These are phyloP conservation scores for Tuberolachnus salignus DNA, from an alignment of 2,888 invertebrate genomes.

Conservation along the genomic window DNA sequence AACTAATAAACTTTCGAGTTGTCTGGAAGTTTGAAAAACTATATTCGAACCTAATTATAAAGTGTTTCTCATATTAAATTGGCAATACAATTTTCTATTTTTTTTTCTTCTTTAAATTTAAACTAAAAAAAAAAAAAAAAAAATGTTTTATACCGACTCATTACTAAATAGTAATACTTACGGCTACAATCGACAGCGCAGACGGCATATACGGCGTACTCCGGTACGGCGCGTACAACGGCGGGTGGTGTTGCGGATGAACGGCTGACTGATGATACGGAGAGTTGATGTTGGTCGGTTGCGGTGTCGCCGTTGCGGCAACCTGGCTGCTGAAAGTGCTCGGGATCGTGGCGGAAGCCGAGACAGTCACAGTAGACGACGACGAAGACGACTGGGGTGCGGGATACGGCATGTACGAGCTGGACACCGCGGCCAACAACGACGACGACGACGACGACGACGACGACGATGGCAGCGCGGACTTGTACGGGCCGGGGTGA, in stretches of 20 bases:
- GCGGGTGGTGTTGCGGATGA: conserved; percentile 64
- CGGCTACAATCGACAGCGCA: conserved; percentile 61
- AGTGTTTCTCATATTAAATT: not conserved
- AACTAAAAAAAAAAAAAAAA: not conserved
- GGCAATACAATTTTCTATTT: not conserved
- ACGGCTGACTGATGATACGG: conserved; percentile 58
- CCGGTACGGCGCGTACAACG: conserved; percentile 79
- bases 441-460: conserved; percentile 24
- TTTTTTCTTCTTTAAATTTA: too few species aligned
- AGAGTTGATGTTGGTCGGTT: conserved; percentile 53
- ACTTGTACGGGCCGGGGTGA: conserved; percentile 40
- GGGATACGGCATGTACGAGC: conserved; percentile 59
- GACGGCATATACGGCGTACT: conserved; percentile 74
- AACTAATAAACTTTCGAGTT: too few species aligned
- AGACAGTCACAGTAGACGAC: conserved; percentile 43
- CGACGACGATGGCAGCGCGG: conserved; percentile 27
- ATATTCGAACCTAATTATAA: not conserved
- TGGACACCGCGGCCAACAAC: conserved; percentile 10
- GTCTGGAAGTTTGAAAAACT: not conserved
- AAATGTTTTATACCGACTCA: too few species aligned
- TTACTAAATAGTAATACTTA: conserved; percentile 33
- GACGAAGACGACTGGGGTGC: conserved; percentile 60
- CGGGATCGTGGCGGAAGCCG: conserved; percentile 38
- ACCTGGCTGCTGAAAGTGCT: conserved; percentile 49
- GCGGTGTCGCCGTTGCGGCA: conserved; percentile 39